Percentiles rank a stretch among this genome's conserved stretches.
Conservation (phyloP, 92 coral and sea anemone species). For the Pocillopora grandis region DNA sequence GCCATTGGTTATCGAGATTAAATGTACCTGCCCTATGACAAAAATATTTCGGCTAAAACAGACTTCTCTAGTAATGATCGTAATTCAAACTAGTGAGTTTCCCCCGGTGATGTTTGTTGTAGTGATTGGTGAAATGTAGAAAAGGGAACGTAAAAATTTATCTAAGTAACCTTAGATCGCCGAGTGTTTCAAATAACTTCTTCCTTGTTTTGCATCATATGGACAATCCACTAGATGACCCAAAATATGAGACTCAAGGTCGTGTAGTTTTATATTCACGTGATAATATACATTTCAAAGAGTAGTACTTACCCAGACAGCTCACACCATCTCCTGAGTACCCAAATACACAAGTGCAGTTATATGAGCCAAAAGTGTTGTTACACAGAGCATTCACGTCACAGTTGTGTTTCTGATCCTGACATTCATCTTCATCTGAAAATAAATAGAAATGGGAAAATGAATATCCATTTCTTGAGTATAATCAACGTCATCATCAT, state of each 20-base stretch:
- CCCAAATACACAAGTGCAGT: neutral
- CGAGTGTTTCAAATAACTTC: too few relatives aligned
- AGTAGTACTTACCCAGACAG: neutral
- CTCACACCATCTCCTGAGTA: slow-evolving; percentile 4
- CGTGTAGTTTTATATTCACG: too few relatives aligned
- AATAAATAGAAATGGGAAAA: neutral
- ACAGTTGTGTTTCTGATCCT: neutral
- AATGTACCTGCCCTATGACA: neutral
- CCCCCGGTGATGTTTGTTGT: too few relatives aligned
- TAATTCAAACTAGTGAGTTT: too few relatives aligned
- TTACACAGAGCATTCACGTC: neutral
- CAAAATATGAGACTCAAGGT: too few relatives aligned
- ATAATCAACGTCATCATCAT: too few relatives aligned
- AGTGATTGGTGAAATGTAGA: too few relatives aligned
- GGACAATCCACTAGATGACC: too few relatives aligned
- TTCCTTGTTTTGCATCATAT: too few relatives aligned
- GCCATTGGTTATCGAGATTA: neutral
- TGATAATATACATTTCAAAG: neutral
- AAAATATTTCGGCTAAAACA: neutral
- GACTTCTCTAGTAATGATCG: neutral
- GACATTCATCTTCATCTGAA: neutral
- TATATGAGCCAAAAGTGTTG: neutral
- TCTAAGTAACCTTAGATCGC: too few relatives aligned
- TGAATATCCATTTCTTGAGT: too few relatives aligned
- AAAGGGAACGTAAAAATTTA: too few relatives aligned